phyloP scores from a whole-genome alignment of 2,797 vertebrate species.

The Pseudomugil tenellus region DNA sequence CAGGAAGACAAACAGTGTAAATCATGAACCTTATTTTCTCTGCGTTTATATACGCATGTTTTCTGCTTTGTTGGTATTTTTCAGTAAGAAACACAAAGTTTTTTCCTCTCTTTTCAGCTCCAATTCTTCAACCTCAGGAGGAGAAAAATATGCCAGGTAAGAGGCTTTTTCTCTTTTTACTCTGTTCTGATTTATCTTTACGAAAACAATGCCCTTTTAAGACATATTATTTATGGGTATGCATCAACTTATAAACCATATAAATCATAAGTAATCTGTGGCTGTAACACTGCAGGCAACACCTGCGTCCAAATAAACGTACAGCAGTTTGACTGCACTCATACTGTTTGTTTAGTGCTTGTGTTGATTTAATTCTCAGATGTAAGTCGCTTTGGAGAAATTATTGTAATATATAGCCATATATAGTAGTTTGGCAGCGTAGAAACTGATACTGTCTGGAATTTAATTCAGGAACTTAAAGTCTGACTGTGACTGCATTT shows the following conservation, averaged over 20 bases:
- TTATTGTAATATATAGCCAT: too few relatives aligned
- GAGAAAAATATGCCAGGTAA: slow-evolving; percentile 52
- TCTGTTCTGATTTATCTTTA: not conserved
- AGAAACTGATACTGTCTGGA: not conserved
- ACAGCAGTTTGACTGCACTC: too few relatives aligned
- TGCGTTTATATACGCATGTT: too few relatives aligned
- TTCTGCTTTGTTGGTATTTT: not conserved
- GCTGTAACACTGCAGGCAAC: too few relatives aligned
- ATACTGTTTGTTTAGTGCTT: too few relatives aligned
- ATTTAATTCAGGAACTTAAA: slow-evolving; percentile 10
- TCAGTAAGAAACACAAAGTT: not conserved
- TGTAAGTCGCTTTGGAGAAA: too few relatives aligned
- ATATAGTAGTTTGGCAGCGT: not conserved
- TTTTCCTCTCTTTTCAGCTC: slow-evolving; percentile 33
- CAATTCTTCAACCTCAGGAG: slow-evolving; percentile 26
- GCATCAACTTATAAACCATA: too few relatives aligned
- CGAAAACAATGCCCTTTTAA: not conserved
- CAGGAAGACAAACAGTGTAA: too few relatives aligned
- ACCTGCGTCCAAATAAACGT: too few relatives aligned
- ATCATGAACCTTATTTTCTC: too few relatives aligned
- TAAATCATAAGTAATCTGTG: too few relatives aligned
- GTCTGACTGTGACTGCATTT: not conserved
- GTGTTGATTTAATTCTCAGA: too few relatives aligned
- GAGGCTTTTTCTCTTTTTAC: not conserved
- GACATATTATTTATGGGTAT: not conserved